Base-by-base conservation (phyloP, 2,797 vertebrate species). In the Falco peregrinus region DNA sequence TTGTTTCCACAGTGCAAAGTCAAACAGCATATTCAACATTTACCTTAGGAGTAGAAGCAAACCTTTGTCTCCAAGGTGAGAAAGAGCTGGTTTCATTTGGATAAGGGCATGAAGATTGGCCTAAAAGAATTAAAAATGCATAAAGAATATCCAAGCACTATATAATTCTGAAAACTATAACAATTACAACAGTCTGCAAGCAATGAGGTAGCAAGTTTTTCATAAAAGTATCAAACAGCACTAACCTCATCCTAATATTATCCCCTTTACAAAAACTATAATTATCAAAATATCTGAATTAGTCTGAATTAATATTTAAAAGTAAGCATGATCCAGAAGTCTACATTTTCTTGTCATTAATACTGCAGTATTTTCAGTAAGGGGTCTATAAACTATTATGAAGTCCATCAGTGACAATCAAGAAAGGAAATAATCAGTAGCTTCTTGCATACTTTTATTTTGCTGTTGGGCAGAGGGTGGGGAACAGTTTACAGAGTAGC, bases 41-140 rank as follows among this genome's bases (percentile, higher is more conserved):
- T 97, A 99, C 99, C 99, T 99, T 91, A 99, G 97, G 21, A 99
- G 99, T 18, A 99, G 98, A 95, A 99, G 98, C 60, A 99, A 98
- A 87, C 99, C 99, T 95, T 99, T 99, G 97, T 99, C 99, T 94
- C 99, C 99, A 95, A 99, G 98, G 94, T 99, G 99, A 93, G 99
- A 99, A 94, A 99, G 98, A 92, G 99, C 99, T 92, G 99, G 99
- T 97, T 99, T 99, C 97, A 99, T 98, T 73, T 99, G 99, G 98
- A 99, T 99, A 89, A 99, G 98, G 90, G 99, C 99, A 77, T 99
- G 99, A 84, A 99, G 99, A 97, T 99, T 99, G 73, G 99, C 99
- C 99, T 99, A 97, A 88, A 97, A 90, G 26, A 76, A 82, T 84
- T 43, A 73, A 59, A 83, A 91, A 86, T 5, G 17, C 5, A 12